A percentile compares a stretch with the other conserved stretches of the same genome.
phyloP scores from a whole-genome alignment of 2,797 vertebrate species.

The Myotis planiceps region DNA sequence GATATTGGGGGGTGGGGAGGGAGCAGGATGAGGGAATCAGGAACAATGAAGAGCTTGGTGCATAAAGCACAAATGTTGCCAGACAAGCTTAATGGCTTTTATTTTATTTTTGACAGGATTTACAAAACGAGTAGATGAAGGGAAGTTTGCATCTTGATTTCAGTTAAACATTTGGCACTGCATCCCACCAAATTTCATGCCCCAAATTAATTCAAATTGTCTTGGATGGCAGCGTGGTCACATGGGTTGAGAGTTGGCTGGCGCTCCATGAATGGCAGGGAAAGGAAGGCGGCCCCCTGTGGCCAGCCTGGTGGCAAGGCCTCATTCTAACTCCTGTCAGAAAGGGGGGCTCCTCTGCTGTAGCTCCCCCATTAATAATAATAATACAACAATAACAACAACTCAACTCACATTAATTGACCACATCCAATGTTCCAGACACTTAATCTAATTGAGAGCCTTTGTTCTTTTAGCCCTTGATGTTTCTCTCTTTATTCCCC shows the following conservation, averaged over 20 bases:
- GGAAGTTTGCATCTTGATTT: slow-evolving; percentile 76
- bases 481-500: background rate
- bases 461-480: background rate
- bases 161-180: slow-evolving; percentile 75
- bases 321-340: background rate
- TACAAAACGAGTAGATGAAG: slow-evolving; percentile 46
- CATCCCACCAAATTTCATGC: slow-evolving; percentile 63
- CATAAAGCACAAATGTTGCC: slow-evolving; percentile 42
- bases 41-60: background rate
- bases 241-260: slow-evolving; percentile 62
- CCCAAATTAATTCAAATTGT: slow-evolving; percentile 76
- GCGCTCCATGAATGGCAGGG: background rate
- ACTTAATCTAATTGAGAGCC: background rate
- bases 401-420: background rate
- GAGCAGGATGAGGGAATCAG: background rate
- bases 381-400: background rate
- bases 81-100: slow-evolving; percentile 61
- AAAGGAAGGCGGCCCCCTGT: background rate
- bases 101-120: slow-evolving; percentile 72
- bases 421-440: background rate
- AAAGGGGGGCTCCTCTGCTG: background rate
- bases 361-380: background rate
- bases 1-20: background rate
- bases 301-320: background rate
- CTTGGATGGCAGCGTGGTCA: slow-evolving; percentile 65